A percentile compares a stretch with the other conserved stretches of the same genome.
phyloP scores from a whole-genome alignment of 2,888 invertebrate genomes.

The Drosophila peninsularis region DNA sequence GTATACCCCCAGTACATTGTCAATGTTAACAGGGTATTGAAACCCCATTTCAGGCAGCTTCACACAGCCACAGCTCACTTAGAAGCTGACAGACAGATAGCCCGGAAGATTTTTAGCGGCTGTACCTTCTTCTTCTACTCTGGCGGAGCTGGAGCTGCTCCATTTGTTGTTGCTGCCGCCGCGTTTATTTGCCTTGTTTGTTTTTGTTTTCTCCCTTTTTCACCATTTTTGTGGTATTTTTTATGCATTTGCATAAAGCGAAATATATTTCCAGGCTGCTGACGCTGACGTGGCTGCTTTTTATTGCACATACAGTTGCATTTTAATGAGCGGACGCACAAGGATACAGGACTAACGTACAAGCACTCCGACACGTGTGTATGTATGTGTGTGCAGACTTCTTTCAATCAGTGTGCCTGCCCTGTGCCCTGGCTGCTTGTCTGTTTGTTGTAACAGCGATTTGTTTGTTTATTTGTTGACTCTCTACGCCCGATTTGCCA shows the following conservation, averaged over 20 bases:
- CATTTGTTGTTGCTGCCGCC: slow-evolving; percentile 24
- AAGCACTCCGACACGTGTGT: slow-evolving; percentile 41
- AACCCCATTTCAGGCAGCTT: not conserved
- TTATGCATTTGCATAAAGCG: slow-evolving; percentile 74
- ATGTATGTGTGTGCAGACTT: slow-evolving; percentile 56
- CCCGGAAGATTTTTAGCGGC: slow-evolving; percentile 9
- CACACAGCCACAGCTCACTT: slow-evolving; percentile 38
- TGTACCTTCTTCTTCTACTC: slow-evolving; percentile 4
- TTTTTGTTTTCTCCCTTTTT: slow-evolving; percentile 17
- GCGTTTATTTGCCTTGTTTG: slow-evolving; percentile 25
- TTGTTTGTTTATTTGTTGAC: slow-evolving; percentile 73
- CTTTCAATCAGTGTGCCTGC: slow-evolving; percentile 66
- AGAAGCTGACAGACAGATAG: slow-evolving; percentile 22
- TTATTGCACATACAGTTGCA: slow-evolving; percentile 79
- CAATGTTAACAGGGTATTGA: not conserved
- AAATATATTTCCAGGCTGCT: slow-evolving; percentile 65
- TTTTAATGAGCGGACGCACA: slow-evolving; percentile 66
- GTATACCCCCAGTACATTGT: not conserved
- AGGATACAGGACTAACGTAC: slow-evolving; percentile 9
- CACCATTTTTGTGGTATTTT: slow-evolving; percentile 32
- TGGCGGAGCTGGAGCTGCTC: slow-evolving; percentile 23
- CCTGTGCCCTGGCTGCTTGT: slow-evolving; percentile 28
- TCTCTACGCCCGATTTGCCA: slow-evolving; percentile 57
- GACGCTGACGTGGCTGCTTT: slow-evolving; percentile 52
- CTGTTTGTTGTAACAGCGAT: slow-evolving; percentile 68